A percentile compares a stretch with the other conserved stretches of the same genome.
Evolutionary conservation across 2,888 invertebrate species (phyloP).

Genomic region (Petrolisthes cinctipes): DNA sequence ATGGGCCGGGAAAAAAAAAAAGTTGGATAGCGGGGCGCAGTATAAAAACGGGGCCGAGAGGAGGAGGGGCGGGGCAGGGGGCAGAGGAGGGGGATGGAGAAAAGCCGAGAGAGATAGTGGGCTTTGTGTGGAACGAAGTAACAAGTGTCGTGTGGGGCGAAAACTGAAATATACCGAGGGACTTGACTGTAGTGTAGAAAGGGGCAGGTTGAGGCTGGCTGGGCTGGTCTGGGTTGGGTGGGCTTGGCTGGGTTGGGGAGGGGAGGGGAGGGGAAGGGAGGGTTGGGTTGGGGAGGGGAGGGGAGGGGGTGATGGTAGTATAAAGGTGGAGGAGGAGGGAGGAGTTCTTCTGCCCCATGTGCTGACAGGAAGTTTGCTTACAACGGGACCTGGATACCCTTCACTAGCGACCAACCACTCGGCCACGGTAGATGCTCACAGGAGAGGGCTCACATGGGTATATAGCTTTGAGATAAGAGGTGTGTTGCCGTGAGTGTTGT

Average conservation of each 20-base stretch:
- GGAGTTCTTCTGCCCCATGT: background rate
- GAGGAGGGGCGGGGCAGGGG: background rate
- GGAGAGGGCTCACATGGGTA: too few species aligned
- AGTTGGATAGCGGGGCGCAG: too few species aligned
- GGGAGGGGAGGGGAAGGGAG: background rate
- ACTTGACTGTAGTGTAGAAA: background rate
- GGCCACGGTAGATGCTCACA: too few species aligned
- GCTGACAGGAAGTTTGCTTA: background rate
- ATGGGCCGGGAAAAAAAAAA: too few species aligned
- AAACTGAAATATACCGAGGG: background rate
- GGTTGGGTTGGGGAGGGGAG: background rate
- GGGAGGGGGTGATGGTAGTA: background rate
- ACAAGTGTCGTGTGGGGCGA: background rate
- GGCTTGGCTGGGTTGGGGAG: background rate
- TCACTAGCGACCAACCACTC: background rate
- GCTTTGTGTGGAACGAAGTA: background rate
- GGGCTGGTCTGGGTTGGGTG: background rate
- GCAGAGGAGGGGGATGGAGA: background rate
- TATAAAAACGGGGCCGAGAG: background rate
- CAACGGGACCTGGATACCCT: background rate
- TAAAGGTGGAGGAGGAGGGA: background rate
- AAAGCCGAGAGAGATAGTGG: background rate
- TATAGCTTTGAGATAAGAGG: too few species aligned
- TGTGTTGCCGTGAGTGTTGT: too few species aligned
- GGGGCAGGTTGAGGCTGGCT: background rate